Base-by-base conservation (phyloP, 2,113 vertebrate genomes). In the Plestiodon gilberti region DNA sequence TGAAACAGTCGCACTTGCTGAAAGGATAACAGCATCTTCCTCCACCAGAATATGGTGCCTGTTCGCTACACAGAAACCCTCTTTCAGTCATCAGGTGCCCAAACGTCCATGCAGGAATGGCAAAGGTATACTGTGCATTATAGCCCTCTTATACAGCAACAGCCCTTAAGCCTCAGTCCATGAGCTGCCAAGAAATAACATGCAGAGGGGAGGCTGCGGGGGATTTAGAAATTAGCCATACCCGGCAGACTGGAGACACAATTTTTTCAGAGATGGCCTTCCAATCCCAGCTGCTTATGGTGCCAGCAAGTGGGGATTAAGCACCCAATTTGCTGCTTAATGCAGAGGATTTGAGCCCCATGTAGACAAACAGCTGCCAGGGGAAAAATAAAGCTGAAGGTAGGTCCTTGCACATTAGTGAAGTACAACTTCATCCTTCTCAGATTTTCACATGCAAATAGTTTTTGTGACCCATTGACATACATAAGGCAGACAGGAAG, bases 201-300 rank as follows among this genome's bases (percentile, higher is more conserved):
- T 64, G 38, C 74, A 30, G 78, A 62, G 43, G 65, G 59, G 40
- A 55, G 78, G 69, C n/a, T 87, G 69, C 64, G 59, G 55, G 43
- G 78, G 85, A 55, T 87, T 86, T 87, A 87, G 59, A 87, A 87
- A 87, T 81, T 81, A 86, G 85, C 57, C 61, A 80, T 64, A 73
- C 67, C 55, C 85, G 38, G 69, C 78, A 81, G 85, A 74, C 78
- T 81, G 38, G 78, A 86, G 78, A 81, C 57, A 74, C 70, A 80
- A 52, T 73, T 81, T 38, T 86, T 86, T 81, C 69, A 48, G 59
- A 74, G 23, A 81, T 74, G 69, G 57, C n/a, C 78, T 86, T 81
- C 77, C 85, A 86, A 74, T 81, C 69, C 57, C 59, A 74, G 57
- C 85, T 86, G 57, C n/a, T 52, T 74, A 74, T 48, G 59, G 22